Evolutionary conservation across 2,888 invertebrate species (phyloP), one percentile per base, ranked within the genome.

Genomic region (Mantis religiosa): DNA sequence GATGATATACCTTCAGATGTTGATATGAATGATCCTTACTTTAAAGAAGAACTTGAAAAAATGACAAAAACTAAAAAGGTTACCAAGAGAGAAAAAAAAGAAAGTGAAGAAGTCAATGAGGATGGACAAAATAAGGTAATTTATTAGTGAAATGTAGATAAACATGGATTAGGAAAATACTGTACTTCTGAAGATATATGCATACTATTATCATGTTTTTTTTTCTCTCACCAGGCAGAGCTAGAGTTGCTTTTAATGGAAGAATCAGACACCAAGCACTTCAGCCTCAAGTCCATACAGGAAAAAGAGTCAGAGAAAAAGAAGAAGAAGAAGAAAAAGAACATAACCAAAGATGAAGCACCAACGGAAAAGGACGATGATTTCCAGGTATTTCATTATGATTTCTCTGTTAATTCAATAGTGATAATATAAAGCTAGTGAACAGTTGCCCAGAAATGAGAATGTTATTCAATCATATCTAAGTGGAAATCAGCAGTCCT

Each of bases 11-110:
- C 97, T n/a, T 96, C 96, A 28, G 97, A 96, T 92, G 93, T 98
- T 71, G 97, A 98, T 92, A 94, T 97, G 94, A 96, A 96, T 92
- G 97, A 97, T 93, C 96, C 97, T 8, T 97, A 97, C 92, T 97
- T 98, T 93, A 96, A 96, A 7, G 97, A 97, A 92, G 97, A 97
- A 93, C 95, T 96, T 90, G 94, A 95, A 90, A 95, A 95, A 92
- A 94, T 96, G 91, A 94, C 94, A 90, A 92, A 92, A 87, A 92
- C 93, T 89, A 93, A 92, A 90, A 92, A 92, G 90, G 93, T 93
- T 90, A n/a, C 27, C 20, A 28, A 27, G 34, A 30, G 91, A 91
- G 82, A 92, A 92, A 92, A 92, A 89, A 91, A 90, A 28, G 89
- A 91, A 91, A 91, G 90, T 89, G 90, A 94, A 92, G 91, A 92